Evolutionary conservation across 1,140 invertebrate species (phyloP).

Genomic region (Drosophila athabasca): DNA sequence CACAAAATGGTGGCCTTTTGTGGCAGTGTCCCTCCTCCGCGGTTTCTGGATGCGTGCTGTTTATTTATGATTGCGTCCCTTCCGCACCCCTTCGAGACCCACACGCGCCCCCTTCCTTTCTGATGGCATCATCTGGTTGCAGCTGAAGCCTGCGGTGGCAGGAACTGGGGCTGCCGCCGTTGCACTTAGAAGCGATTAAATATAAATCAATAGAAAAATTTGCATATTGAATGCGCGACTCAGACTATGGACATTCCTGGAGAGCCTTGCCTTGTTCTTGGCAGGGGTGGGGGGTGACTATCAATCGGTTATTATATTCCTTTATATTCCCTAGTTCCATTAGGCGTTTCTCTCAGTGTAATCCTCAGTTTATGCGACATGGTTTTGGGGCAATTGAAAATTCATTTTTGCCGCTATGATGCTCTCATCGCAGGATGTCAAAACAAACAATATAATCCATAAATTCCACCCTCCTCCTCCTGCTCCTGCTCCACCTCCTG

Average conservation of each 20-base stretch:
- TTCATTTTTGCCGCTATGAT: constrained; percentile 14
- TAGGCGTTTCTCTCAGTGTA: too few relatives aligned
- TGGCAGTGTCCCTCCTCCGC: neutral
- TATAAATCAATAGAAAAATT: constrained; percentile 82
- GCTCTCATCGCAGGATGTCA: constrained; percentile 80
- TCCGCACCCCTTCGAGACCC: neutral
- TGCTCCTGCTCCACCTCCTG: too few relatives aligned
- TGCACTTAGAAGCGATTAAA: constrained; percentile 81
- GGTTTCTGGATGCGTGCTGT: constrained; percentile 72
- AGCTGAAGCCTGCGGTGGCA: neutral
- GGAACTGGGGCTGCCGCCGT: constrained; percentile 14
- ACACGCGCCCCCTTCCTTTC: neutral
- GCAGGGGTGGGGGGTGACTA: neutral
- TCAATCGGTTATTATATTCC: too few relatives aligned
- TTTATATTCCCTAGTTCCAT: too few relatives aligned
- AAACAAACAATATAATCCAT: constrained; percentile 82
- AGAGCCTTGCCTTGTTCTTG: neutral
- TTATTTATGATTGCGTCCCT: constrained; percentile 73
- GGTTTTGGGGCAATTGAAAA: constrained; percentile 47
- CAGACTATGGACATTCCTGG: neutral
- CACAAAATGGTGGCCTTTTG: constrained; percentile 4
- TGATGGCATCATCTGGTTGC: constrained; percentile 59
- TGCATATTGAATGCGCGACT: constrained; percentile 65
- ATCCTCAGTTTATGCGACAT: constrained; percentile 26
- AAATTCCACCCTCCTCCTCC: constrained; percentile 26